Conservation (phyloP, 2,888 invertebrate species). For the Sabellastarte sp. region DNA sequence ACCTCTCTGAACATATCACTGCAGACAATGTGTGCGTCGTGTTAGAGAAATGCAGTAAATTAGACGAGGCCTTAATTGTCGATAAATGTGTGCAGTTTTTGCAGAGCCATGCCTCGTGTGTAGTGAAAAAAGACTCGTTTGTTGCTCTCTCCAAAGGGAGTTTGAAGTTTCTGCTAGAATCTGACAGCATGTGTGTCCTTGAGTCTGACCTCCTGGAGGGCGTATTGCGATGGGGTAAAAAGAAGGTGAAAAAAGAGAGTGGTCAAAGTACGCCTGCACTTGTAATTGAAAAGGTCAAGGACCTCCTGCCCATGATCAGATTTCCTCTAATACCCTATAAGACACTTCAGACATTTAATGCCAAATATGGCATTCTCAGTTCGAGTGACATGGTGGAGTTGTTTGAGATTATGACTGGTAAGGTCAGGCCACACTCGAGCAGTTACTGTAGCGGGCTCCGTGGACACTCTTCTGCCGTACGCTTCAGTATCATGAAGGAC, state of each 20-base stretch:
- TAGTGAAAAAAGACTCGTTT: neutral
- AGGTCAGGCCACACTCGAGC: neutral
- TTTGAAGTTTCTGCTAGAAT: neutral
- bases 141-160: neutral
- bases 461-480: neutral
- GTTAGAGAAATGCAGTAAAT: slow-evolving; percentile 11
- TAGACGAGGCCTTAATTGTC: slow-evolving; percentile 13
- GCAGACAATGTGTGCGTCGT: slow-evolving; percentile 21
- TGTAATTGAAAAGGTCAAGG: neutral
- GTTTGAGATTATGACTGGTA: neutral
- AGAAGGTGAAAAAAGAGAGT: neutral
- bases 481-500: neutral
- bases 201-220: neutral
- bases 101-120: neutral
- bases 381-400: neutral
- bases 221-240: neutral
- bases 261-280: neutral
- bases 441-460: neutral
- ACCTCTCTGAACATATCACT: slow-evolving; percentile 29
- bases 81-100: slow-evolving; percentile 14
- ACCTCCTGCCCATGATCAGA: neutral
- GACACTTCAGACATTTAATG: neutral
- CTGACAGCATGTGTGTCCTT: neutral
- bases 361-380: neutral
- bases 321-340: neutral